Base-by-base conservation (phyloP, 1,140 invertebrate species). In the Papilio polytes region DNA sequence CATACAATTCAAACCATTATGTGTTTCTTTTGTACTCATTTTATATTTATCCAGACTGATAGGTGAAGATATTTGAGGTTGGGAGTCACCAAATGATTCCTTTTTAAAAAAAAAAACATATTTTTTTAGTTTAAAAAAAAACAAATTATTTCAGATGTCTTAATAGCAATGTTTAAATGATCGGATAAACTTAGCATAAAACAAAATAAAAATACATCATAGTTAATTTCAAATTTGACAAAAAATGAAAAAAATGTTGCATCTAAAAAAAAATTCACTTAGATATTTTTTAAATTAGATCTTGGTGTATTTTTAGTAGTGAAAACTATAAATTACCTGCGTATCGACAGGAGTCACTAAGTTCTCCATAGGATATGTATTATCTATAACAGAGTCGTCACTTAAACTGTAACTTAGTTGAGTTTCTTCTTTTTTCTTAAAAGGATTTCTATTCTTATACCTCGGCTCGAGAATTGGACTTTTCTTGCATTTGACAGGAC, bases 361-460 rank as follows among this genome's bases (percentile, higher is more conserved):
- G 74, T 82, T 84, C 73, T 94, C 89, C 56, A 89, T 77, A 13
- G 89, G 89, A 88, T 87, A 92, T 10, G 89, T 94, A 80, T 92
- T 91, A 31, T 94, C 93, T 83, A 94, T 93, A 48, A 92, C 84
- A 78, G 90, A 90, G 20, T 92, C 88, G 80, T 90, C 80, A 81
- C 84, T 91, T 15, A 86, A 87, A 3, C 83, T 82, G 31, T 85
- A 80, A 10, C 81, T 66, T 20, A 36, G 46, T n/a, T 84, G 81
- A 10, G 82, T 79, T 22, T 88, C 84, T 73, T 79, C 36, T 74
- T 85, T 86, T 63, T 80, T 53, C 22, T 81, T 89, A 76, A 91
- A 89, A 0, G 85, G 83, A 81, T 89, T 93, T 53, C 80, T 89
- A 59, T 63, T 72, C 63, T 80, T 82, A 0, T 88, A 87, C 83